Conservation (phyloP, 2,888 invertebrate genomes). For the Elegia similella region DNA sequence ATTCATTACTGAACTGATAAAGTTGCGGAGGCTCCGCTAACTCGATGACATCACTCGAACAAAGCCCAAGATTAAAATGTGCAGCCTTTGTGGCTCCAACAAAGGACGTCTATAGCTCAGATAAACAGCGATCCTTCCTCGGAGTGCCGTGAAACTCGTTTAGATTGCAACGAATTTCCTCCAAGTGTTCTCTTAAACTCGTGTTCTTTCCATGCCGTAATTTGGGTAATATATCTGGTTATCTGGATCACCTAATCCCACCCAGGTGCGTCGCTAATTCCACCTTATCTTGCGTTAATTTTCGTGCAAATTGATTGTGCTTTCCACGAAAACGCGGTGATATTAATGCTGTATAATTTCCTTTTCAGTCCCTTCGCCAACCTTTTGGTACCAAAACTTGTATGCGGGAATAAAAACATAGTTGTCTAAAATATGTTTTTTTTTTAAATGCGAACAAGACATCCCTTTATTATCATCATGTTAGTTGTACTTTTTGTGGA, state of each 20-base stretch:
- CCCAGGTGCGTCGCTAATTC: slow-evolving; percentile 65
- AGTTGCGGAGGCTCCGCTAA: slow-evolving; percentile 47
- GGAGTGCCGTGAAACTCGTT: slow-evolving; percentile 53
- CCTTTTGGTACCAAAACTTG: background rate
- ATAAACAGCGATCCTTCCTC: slow-evolving; percentile 57
- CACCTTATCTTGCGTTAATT: slow-evolving; percentile 71
- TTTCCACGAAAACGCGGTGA: slow-evolving; percentile 31
- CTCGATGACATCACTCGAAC: slow-evolving; percentile 49
- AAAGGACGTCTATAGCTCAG: slow-evolving; percentile 53
- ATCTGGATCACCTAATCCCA: slow-evolving; percentile 64
- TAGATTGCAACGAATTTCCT: slow-evolving; percentile 58
- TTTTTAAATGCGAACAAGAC: no score
- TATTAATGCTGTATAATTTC: slow-evolving; percentile 27
- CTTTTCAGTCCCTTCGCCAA: background rate
- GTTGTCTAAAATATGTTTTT: no score
- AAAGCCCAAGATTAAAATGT: slow-evolving; percentile 65
- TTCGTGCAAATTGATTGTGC: slow-evolving; percentile 65
- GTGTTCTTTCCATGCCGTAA: slow-evolving; percentile 59
- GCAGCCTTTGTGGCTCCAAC: slow-evolving; percentile 52
- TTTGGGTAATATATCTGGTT: slow-evolving; percentile 68
- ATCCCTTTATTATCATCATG: no score
- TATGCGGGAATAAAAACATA: background rate
- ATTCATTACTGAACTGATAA: slow-evolving; percentile 51
- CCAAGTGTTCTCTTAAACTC: slow-evolving; percentile 51
- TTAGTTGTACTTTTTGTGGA: no score